These are phyloP conservation scores for Enteromius mattozi DNA, from an alignment of 2,797 vertebrate genomes.

Conservation along the genomic window DNA sequence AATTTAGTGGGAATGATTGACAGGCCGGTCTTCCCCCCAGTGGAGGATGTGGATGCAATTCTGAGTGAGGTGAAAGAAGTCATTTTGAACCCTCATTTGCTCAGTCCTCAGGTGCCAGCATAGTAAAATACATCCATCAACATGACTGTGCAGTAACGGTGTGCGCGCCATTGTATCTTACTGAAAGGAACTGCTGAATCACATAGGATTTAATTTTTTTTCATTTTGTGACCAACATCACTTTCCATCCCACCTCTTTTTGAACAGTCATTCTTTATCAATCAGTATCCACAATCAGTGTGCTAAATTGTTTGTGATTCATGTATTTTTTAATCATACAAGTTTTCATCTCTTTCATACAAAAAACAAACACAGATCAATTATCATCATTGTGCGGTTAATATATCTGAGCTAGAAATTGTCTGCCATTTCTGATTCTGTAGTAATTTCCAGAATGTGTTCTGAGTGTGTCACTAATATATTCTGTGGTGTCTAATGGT, in stretches of 20 bases:
- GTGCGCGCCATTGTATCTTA: conserved; percentile 31
- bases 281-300: neutral
- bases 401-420: neutral
- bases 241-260: conserved; percentile 29
- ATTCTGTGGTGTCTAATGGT: conserved; percentile 10
- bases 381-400: neutral
- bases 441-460: neutral
- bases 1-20: conserved; percentile 20
- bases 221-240: conserved; percentile 41
- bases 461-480: neutral
- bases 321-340: neutral
- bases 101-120: conserved; percentile 49
- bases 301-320: neutral
- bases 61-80: conserved; percentile 14
- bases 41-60: conserved; percentile 32
- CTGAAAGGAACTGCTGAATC: conserved; percentile 41
- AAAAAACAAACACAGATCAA: conserved; percentile 14
- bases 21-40: neutral
- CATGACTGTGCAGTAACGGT: conserved; percentile 25
- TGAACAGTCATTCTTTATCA: conserved; percentile 17
- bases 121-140: conserved; percentile 54
- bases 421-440: neutral
- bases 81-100: conserved; percentile 29
- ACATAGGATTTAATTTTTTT: conserved; percentile 39
- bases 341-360: neutral